phyloP scores from a whole-genome alignment of 2,888 invertebrate species.

The Cantharis lateralis region DNA sequence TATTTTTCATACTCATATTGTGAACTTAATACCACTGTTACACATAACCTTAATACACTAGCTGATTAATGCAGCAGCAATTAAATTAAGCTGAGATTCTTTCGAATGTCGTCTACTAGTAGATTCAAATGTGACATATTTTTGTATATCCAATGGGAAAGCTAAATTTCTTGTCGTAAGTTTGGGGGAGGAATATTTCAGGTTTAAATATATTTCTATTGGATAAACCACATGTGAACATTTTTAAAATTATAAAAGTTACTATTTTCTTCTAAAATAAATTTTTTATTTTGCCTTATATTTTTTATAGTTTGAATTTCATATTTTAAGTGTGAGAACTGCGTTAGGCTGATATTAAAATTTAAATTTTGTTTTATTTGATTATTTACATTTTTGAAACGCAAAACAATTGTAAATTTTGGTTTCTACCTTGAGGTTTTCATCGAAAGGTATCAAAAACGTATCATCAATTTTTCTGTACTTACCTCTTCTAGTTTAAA shows the following conservation, averaged over 20 bases:
- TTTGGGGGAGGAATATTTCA: conserved; percentile 17
- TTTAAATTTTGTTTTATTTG: no score
- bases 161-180: conserved; percentile 11
- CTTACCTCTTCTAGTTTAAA: no score
- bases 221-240: conserved; percentile 13
- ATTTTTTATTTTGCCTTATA: no score
- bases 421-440: no score
- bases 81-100: conserved; percentile 34
- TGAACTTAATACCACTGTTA: conserved; percentile 5
- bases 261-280: no score
- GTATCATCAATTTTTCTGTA: no score
- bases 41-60: conserved; percentile 30
- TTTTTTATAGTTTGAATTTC: no score
- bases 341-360: no score
- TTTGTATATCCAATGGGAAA: conserved; percentile 39
- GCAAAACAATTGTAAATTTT: no score
- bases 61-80: conserved; percentile 36
- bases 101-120: conserved; percentile 32
- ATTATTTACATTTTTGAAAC: no score
- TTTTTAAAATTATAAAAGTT: neutral
- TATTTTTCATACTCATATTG: conserved; percentile 37
- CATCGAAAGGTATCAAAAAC: no score
- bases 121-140: conserved; percentile 42
- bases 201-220: conserved; percentile 29
- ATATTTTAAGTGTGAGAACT: no score